Percentiles rank a stretch among this genome's conserved stretches.
These are phyloP conservation scores for Aethes cnicana DNA, from an alignment of 2,888 invertebrate species.

Conservation along the genomic window DNA sequence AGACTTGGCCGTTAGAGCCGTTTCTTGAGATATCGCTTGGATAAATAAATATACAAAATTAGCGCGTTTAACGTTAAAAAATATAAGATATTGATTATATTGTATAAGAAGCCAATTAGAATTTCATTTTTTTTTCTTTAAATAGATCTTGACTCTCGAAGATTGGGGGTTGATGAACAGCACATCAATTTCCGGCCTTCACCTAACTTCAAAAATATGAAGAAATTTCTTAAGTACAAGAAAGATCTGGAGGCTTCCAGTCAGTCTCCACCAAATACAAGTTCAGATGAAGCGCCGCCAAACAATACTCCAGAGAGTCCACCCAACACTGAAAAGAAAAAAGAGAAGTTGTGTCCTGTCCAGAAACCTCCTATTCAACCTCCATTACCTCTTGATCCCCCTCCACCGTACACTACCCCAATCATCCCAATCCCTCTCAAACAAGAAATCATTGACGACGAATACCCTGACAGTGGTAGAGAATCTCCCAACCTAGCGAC, in stretches of 20 bases:
- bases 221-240: conserved; percentile 57
- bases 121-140: neutral
- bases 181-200: conserved; percentile 56
- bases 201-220: conserved; percentile 65
- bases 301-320: conserved; percentile 4
- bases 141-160: conserved; percentile 36
- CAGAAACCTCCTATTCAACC: conserved; percentile 43
- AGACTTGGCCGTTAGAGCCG: no score
- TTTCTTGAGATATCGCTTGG: no score
- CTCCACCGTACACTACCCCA: conserved; percentile 46
- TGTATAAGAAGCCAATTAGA: neutral
- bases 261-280: conserved; percentile 27
- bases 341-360: conserved; percentile 11
- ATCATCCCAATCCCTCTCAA: conserved; percentile 40
- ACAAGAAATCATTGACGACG: conserved; percentile 48
- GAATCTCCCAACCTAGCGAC: conserved; percentile 12
- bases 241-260: conserved; percentile 43
- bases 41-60: no score
- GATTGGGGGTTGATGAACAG: conserved; percentile 49
- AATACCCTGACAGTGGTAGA: conserved; percentile 32
- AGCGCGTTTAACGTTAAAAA: no score
- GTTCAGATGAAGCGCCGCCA: neutral
- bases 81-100: neutral
- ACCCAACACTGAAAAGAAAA: neutral
- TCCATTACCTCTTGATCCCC: conserved; percentile 51